Conservation (phyloP, 2,888 invertebrate genomes). For the Apamea anceps region DNA sequence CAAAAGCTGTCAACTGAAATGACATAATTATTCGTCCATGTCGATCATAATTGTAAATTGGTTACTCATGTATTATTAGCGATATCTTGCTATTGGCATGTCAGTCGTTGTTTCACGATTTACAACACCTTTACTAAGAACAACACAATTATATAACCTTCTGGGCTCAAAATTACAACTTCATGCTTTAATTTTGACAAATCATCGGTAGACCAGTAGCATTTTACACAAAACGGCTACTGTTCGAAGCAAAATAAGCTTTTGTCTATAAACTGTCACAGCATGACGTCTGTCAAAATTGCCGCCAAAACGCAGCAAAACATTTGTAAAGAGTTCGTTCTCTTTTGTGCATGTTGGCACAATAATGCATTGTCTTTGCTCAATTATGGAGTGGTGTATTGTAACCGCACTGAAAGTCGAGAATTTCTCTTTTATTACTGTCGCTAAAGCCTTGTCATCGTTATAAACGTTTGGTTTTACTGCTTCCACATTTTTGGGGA, state of each 20-base stretch:
- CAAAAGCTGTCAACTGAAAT: neutral
- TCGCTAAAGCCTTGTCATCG: slow-evolving; percentile 57
- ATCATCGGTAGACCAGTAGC: slow-evolving; percentile 83
- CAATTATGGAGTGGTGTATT: slow-evolving; percentile 86
- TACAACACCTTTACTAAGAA: slow-evolving; percentile 38
- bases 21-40: neutral
- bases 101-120: slow-evolving; percentile 35
- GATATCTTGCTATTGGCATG: slow-evolving; percentile 1
- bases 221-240: slow-evolving; percentile 74
- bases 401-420: slow-evolving; percentile 76
- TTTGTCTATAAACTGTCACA: slow-evolving; percentile 78
- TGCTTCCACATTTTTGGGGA: slow-evolving; percentile 83
- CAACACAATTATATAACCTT: slow-evolving; percentile 20
- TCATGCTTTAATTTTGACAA: slow-evolving; percentile 83
- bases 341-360: slow-evolving; percentile 78
- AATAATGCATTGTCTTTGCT: slow-evolving; percentile 86
- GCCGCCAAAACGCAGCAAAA: slow-evolving; percentile 81
- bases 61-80: slow-evolving; percentile 30
- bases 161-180: slow-evolving; percentile 55
- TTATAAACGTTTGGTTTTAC: slow-evolving; percentile 79
- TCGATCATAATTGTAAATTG: slow-evolving; percentile 14
- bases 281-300: slow-evolving; percentile 82
- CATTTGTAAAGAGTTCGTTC: slow-evolving; percentile 72
- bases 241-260: slow-evolving; percentile 67
- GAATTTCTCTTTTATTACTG: slow-evolving; percentile 85